Conservation (phyloP, 2,113 vertebrate genomes). For the Romanogobio albipinnatus region DNA sequence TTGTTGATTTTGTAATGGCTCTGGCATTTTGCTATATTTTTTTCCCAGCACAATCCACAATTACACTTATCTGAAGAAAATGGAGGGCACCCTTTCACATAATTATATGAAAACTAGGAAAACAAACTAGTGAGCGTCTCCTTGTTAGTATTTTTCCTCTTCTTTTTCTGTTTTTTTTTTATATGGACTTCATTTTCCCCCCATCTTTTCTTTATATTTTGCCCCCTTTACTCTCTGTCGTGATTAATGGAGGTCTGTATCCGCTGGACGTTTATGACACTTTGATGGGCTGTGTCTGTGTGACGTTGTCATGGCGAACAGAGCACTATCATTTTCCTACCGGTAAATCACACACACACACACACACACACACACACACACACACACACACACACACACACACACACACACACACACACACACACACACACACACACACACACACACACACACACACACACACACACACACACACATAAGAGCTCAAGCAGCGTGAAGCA, state of each 20-base stretch:
- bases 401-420: constrained; percentile 34
- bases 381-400: constrained; percentile 33
- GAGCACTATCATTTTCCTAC: neutral
- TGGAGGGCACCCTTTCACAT: neutral
- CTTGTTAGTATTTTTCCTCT: constrained; percentile 35
- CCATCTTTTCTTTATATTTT: neutral
- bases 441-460: constrained; percentile 19
- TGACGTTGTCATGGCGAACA: constrained; percentile 5
- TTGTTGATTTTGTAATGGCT: constrained; percentile 11
- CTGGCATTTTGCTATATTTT: neutral
- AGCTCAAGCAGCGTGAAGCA: constrained; percentile 21
- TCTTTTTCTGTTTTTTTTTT: neutral
- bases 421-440: constrained; percentile 35
- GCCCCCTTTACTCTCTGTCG: constrained; percentile 4
- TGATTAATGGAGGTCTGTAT: constrained; percentile 31
- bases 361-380: constrained; percentile 25
- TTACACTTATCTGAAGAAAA: neutral
- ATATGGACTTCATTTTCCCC: neutral
- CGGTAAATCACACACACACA: constrained; percentile 33
- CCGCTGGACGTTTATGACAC: neutral
- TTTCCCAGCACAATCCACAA: neutral
- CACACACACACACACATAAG: neutral
- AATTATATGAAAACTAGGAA: neutral
- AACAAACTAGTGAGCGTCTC: constrained; percentile 49
- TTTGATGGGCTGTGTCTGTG: constrained; percentile 28